Conservation (phyloP, 2,797 vertebrate species). For the Hippoglossus hippoglossus region DNA sequence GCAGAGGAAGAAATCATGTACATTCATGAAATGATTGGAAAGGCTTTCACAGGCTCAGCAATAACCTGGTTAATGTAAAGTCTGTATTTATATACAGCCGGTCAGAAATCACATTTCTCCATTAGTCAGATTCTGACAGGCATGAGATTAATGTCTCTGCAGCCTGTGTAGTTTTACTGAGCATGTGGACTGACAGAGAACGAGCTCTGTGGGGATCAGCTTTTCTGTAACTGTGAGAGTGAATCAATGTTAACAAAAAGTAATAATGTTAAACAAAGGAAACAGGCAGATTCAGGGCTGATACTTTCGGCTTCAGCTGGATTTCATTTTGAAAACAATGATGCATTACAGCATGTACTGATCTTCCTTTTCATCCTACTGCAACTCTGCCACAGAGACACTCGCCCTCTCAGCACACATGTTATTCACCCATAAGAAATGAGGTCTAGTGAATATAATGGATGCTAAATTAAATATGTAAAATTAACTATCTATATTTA, state of each 20-base stretch:
- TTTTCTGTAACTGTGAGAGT: not conserved
- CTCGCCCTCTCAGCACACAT: constrained; percentile 1
- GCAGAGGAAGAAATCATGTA: not conserved
- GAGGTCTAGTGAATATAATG: not conserved
- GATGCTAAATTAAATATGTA: not conserved
- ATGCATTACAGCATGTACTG: not conserved
- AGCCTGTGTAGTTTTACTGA: not conserved
- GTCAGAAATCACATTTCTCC: not conserved
- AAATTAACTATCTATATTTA: not conserved
- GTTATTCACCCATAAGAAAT: not conserved
- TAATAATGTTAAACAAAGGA: not conserved
- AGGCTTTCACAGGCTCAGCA: not conserved
- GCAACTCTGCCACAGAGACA: too few species aligned
- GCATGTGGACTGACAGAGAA: too few species aligned
- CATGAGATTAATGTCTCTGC: not conserved
- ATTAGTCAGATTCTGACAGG: too few species aligned
- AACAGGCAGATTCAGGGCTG: not conserved
- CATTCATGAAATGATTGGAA: not conserved
- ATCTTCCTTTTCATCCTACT: not conserved
- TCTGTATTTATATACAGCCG: not conserved
- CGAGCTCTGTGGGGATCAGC: not conserved
- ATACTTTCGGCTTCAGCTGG: not conserved
- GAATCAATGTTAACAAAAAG: not conserved
- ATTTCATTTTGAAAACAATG: not conserved
- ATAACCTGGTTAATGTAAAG: constrained; percentile 2